Percentiles rank a stretch among this genome's conserved stretches.
Evolutionary conservation across 1,140 invertebrate species (phyloP).

Genomic region (Drosophila bocki): DNA sequence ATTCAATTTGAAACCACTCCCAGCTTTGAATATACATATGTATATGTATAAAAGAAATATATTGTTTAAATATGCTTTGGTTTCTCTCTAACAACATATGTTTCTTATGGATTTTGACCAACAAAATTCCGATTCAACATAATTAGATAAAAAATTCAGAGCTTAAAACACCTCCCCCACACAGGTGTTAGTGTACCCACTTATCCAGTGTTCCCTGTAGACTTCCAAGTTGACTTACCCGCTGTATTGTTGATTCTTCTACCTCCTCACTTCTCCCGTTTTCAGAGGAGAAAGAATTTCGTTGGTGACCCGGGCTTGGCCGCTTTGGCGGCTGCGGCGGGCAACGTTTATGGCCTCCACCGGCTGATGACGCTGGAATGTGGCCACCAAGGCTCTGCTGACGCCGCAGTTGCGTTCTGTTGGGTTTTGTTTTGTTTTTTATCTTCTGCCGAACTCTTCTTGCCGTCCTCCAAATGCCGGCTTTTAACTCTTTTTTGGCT

Average conservation of each 20-base stretch:
- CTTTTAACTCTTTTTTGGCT: constrained; percentile 21
- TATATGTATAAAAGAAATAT: not conserved
- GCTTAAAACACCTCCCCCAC: not conserved
- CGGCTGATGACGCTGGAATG: constrained; percentile 46
- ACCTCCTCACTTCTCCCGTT: not conserved
- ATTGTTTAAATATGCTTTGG: not conserved
- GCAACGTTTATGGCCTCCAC: constrained; percentile 23
- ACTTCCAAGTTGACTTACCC: constrained; percentile 28
- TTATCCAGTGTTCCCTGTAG: constrained; percentile 18
- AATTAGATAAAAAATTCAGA: no score
- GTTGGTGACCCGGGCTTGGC: constrained; percentile 36
- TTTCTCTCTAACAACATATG: not conserved
- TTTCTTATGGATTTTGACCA: not conserved
- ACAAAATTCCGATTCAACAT: no score
- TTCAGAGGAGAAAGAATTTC: constrained; percentile 18
- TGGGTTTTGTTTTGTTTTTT: constrained; percentile 19
- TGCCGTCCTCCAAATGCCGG: constrained; percentile 36
- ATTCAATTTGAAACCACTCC: not conserved
- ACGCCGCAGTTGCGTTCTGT: constrained; percentile 45
- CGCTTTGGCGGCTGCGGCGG: constrained; percentile 19
- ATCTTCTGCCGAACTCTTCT: constrained; percentile 9
- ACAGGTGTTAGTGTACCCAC: not conserved
- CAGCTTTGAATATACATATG: not conserved
- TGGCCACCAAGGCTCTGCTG: constrained; percentile 47
- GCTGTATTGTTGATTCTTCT: constrained; percentile 11